Evolutionary conservation across 2,113 vertebrate species (phyloP), one percentile per base, ranked within the genome.

Genomic region (Corythoichthys intestinalis): DNA sequence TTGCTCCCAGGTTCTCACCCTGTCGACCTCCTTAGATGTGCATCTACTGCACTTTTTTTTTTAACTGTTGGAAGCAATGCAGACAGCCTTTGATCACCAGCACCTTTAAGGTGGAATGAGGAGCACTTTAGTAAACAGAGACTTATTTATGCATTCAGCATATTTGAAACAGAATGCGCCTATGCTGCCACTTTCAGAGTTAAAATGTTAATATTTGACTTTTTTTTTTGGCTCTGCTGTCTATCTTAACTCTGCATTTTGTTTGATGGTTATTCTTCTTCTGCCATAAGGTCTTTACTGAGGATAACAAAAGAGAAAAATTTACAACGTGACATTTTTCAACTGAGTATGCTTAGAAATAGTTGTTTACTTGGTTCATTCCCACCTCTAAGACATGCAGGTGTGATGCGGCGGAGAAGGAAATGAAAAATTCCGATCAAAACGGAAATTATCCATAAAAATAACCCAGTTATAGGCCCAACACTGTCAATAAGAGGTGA

Each of bases 311-410:
- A 61, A 61, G 9, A 44, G 38, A 17, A 61, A 4, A n/a, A 15
- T n/a, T 10, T 41, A 61, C 59, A 4, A 56, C n/a, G 6, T 2
- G 34, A 41, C 41, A 60, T 74, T 63, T 67, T 53, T 65, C 13
- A 2, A 48, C 65, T 57, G 58, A 66, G 47, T 15, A 68, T 50
- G 28, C 53, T 28, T 20, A 10, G 53, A 54, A 11, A 28, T 34
- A 12, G 20, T 67, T 28, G 20, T 28, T 28, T 28, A 28, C 20
- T 28, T 28, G 66, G 72, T 73, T 85, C 65, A 85, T 80, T 85
- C 75, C 60, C 66, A 84, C 79, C 76, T 72, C 52, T 66, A 58
- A 8, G 52, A 83, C 20, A 28, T 53, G 20, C 48, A 47, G 71
- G 60, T 78, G 78, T 75, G 75, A 75, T 62, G 28, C 11, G 34